phyloP scores from a whole-genome alignment of 2,888 invertebrate species.

The Spicauda simplicius region DNA sequence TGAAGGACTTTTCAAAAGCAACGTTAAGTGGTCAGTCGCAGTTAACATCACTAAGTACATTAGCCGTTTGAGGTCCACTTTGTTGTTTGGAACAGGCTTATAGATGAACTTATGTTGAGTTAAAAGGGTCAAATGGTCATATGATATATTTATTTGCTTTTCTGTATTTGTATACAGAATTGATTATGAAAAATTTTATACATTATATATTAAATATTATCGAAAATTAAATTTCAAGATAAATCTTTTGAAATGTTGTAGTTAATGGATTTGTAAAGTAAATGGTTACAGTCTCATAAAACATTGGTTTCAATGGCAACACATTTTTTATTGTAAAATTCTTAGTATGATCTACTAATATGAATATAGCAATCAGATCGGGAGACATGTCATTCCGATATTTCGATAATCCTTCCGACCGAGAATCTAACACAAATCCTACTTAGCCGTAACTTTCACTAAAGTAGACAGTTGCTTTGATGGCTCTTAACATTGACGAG shows the following conservation, averaged over 20 bases:
- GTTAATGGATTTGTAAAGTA: no score
- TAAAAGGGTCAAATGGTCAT: neutral
- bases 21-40: constrained; percentile 4
- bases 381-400: constrained; percentile 67
- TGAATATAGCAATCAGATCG: neutral
- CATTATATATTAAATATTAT: no score
- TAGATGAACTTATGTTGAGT: neutral
- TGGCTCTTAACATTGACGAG: constrained; percentile 77
- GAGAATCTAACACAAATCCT: constrained; percentile 79
- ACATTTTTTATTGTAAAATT: neutral
- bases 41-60: neutral
- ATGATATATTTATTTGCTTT: no score
- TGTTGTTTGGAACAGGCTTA: constrained; percentile 8
- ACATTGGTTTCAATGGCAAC: neutral
- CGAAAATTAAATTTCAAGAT: no score
- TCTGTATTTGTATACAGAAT: no score
- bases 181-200: no score
- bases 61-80: constrained; percentile 12
- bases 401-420: constrained; percentile 73
- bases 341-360: neutral
- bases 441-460: constrained; percentile 78
- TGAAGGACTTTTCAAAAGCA: neutral
- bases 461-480: constrained; percentile 81
- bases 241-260: no score
- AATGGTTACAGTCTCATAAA: neutral